Conservation (phyloP, 1,140 invertebrate genomes). For the Penaeus vannamei region DNA sequence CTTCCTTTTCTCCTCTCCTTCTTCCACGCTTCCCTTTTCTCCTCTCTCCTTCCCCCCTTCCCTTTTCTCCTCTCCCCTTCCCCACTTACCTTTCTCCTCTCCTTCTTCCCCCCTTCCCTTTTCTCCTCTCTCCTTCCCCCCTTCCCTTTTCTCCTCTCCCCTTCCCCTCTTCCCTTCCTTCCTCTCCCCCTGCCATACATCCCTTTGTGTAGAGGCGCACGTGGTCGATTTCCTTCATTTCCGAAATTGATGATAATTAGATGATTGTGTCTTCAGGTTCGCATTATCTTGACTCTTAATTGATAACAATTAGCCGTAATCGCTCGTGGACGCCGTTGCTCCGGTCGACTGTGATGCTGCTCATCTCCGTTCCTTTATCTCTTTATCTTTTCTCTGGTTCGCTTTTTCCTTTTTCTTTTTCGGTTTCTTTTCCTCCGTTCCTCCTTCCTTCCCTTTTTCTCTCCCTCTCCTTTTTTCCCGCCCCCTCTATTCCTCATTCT, state of each 20-base stretch:
- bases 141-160: slow-evolving; percentile 2
- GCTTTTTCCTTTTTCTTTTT: background rate
- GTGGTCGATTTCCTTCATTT: too few relatives aligned
- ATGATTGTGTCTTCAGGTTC: background rate
- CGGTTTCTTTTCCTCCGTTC: background rate
- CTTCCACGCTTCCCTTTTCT: background rate
- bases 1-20: background rate
- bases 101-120: too few relatives aligned
- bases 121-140: too few relatives aligned
- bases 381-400: background rate
- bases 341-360: background rate
- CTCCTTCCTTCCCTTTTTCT: background rate
- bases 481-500: background rate
- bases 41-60: too few relatives aligned
- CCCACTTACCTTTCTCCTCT: too few relatives aligned
- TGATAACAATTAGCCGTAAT: too few relatives aligned
- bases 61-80: too few relatives aligned
- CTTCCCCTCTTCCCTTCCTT: background rate
- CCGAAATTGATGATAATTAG: too few relatives aligned
- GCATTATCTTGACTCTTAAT: slow-evolving; percentile 10
- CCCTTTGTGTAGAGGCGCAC: background rate
- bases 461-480: background rate
- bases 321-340: background rate
- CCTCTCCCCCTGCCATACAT: background rate
- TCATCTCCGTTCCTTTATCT: background rate